Percentiles rank a stretch among this genome's conserved stretches.
phyloP scores from a whole-genome alignment of 2,797 vertebrate species.

The Orestias chungarensis region DNA sequence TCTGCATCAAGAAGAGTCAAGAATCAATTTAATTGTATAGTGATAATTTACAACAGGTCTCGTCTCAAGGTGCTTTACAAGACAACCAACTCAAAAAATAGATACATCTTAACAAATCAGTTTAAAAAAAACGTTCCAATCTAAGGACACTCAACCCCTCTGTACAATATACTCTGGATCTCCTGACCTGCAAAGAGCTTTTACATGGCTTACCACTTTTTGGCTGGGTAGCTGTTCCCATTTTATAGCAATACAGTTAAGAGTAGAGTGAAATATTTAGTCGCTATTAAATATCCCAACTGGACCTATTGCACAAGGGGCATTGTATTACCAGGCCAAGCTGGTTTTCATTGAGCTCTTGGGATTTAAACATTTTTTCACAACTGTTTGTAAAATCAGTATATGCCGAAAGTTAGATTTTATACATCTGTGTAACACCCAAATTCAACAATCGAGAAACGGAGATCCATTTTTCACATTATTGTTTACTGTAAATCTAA shows the following conservation, averaged over 20 bases:
- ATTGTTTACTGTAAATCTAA: background rate
- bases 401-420: background rate
- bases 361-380: background rate
- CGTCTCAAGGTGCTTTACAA: no score
- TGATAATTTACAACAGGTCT: no score
- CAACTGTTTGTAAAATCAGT: background rate
- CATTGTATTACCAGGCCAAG: background rate
- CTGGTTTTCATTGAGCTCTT: background rate
- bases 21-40: no score
- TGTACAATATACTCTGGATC: background rate
- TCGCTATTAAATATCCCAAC: background rate
- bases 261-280: background rate
- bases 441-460: background rate
- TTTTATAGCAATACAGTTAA: background rate
- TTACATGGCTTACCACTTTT: background rate
- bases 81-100: no score
- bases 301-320: background rate
- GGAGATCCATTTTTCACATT: background rate
- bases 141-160: no score
- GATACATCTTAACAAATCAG: no score
- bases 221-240: background rate
- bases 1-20: no score
- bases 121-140: no score
- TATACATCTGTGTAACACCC: background rate
- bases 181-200: background rate